Base-by-base conservation (phyloP, 2,797 vertebrate species). In the Lateolabrax maculatus region DNA sequence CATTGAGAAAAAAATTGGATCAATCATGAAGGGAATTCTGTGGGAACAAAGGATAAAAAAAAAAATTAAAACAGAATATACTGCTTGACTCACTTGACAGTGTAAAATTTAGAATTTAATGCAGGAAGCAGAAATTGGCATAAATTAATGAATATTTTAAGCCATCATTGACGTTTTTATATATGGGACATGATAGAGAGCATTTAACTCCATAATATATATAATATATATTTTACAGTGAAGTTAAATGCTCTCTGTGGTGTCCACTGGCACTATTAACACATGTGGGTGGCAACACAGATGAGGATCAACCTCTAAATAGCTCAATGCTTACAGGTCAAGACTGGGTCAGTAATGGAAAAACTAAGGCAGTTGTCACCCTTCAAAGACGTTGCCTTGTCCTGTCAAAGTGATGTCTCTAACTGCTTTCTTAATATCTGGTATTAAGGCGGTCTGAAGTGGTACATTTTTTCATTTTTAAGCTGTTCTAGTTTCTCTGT, bases 311-410 rank as follows among this genome's bases (percentile, higher is more conserved):
- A 34, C 31, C 31, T 34, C 31, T 34, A 6, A 76, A 84, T 57
- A 34, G 62, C 18, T 83, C 44, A 49, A 57, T 63, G 57, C 63
- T 39, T 31, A 1, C 49, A 78, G 85, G 70, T 92, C 84, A 81
- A 70, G 71, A 79, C 36, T 10, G 57, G 79, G 76, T 84, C 23
- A 48, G 67, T 44, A 73, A 79, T 81, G 10, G 51, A 82, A 65
- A 66, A 66, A 6, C 67, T 44, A 49, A 58, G 56, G 27, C 55
- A 55, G 36, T 67, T 86, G 79, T 84, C 62, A 65, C 71, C 71
- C 39, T 67, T 77, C 31, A 53, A 60, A 81, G 80, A 83, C 34
- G 19, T 39, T 12, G 46, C 68, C 51, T 71, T 48, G 37, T 46
- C 75, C 46, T 71, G 64, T 83, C 81, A 69, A 57, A 41, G 51